Evolutionary conservation across 2,888 invertebrate species (phyloP), one percentile per base, ranked within the genome.

Genomic region (Netelia melanura): DNA sequence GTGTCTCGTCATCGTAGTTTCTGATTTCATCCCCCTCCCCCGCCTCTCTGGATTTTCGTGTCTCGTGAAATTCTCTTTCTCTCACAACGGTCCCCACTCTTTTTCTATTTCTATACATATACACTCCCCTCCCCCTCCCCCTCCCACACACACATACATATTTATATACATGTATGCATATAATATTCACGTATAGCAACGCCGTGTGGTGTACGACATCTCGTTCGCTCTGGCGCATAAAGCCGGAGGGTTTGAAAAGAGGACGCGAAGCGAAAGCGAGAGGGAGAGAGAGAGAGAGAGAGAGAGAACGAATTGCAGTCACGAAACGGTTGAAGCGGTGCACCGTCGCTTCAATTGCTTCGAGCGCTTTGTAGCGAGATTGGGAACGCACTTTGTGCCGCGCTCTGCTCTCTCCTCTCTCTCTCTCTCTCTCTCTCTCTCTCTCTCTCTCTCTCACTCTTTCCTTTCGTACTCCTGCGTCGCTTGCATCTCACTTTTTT

Each of bases 291-390:
- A 52, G 43, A n/a, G 70, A n/a, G 70, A n/a, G 71, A 83, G 64
- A 67, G 62, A 23, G 61, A 65, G 74, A 79, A 75, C 70, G 79
- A 85, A 86, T 86, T 84, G 86, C 85, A 86, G 83, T 86, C 81
- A 80, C 76, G 83, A 62, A 83, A 77, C 80, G 80, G 80, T 80
- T 86, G 80, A 86, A 86, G 77, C 86, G 84, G 84, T 83, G 86
- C 83, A 75, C 68, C 84, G 86, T 86, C 81, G 84, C 87, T 84
- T 81, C 83, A 87, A 85, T 83, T 85, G 85, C 85, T 85, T 85
- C 83, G 64, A 87, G 87, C 86, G 87, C 87, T 87, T 87, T 87
- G 86, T 86, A 86, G 84, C 83, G 71, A 84, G 84, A 87, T 87
- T 87, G 87, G 86, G 84, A 86, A 87, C 86, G 86, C 87, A 86